A percentile compares a stretch with the other conserved stretches of the same genome.
Evolutionary conservation across 2,888 invertebrate genomes (phyloP).

Genomic region (Netelia virgata): DNA sequence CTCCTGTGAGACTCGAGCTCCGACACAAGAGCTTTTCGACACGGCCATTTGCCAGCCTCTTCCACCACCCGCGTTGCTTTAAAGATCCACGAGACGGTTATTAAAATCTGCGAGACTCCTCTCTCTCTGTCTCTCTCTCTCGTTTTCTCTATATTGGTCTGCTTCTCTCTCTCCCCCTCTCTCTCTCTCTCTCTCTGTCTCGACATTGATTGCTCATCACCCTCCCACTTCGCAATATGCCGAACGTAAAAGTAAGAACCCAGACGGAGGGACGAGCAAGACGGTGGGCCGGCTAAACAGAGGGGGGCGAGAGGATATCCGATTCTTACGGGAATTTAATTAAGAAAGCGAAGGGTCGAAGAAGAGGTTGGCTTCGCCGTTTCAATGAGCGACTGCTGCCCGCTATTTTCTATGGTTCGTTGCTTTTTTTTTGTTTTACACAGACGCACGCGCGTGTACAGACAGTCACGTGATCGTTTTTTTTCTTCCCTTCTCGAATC

Average conservation of each 20-base stretch:
- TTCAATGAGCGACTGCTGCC: constrained; percentile 54
- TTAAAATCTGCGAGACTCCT: constrained; percentile 75
- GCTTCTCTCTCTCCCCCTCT: constrained; percentile 43
- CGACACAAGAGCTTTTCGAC: constrained; percentile 69
- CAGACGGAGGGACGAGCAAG: constrained; percentile 2
- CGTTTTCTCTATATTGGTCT: constrained; percentile 64
- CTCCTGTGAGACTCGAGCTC: constrained; percentile 64
- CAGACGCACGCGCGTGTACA: background rate
- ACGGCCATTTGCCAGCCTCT: constrained; percentile 80
- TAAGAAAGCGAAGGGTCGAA: constrained; percentile 66
- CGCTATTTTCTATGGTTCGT: constrained; percentile 46
- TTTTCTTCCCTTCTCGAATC: background rate
- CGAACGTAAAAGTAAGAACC: constrained; percentile 36
- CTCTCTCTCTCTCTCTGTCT: constrained; percentile 56
- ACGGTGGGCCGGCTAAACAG: background rate
- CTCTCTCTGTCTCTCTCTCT: constrained; percentile 55
- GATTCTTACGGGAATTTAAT: constrained; percentile 77
- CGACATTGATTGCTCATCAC: constrained; percentile 65
- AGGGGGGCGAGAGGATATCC: constrained; percentile 56
- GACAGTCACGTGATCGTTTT: background rate
- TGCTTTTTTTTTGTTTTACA: background rate
- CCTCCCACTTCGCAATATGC: constrained; percentile 19
- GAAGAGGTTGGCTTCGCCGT: constrained; percentile 62
- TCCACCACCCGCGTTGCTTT: constrained; percentile 65
- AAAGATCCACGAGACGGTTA: constrained; percentile 74